Evolutionary conservation across 2,888 invertebrate genomes (phyloP), one percentile per base, ranked within the genome.

Genomic region (Poecilobothrus nobilitatus): DNA sequence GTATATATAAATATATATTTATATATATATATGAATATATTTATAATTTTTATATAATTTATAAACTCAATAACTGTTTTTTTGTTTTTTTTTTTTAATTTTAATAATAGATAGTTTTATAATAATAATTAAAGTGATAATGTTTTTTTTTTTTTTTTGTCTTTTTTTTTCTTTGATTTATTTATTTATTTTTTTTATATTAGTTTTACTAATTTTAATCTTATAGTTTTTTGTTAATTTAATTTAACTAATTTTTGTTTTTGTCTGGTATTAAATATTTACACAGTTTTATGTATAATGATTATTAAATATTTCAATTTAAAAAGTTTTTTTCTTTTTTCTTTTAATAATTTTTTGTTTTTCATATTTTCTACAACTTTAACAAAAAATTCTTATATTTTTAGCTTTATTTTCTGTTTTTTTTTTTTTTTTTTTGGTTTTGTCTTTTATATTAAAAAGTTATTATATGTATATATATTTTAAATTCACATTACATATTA

Each of bases 101-200:
- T 53, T 6, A 53, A 53, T 53, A 53, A 53, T 53, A 53, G 53
- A 53, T 53, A 53, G 15, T 53, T 53, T 53, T 53, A n/a, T 53
- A 53, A 53, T 53, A 53, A 53, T 53, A 53, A 53, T 53, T 53
- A 53, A 53, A 53, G 53, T 53, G 53, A 53, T 53, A 53, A 53
- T 53, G 9, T 12, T 53, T 53, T 53, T 53, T 53, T 53, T 53
- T 53, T 53, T 53, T 53, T 53, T 53, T 53, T 53, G 53, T 53
- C 15, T 41, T 41, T 12, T 8, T 41, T 27, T 27, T 27, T 27
- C 7, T 37, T 37, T 37, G 37, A 2, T 53, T 53, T n/a, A n/a
- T n/a, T n/a, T n/a, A n/a, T n/a, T n/a, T n/a, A n/a, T n/a, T n/a
- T 53, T 53, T 18, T 53, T 53, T 53, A 15, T 18, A 53, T 53